These are phyloP conservation scores for Ptilodon capucinus DNA, from an alignment of 2,888 invertebrate genomes.

Conservation along the genomic window DNA sequence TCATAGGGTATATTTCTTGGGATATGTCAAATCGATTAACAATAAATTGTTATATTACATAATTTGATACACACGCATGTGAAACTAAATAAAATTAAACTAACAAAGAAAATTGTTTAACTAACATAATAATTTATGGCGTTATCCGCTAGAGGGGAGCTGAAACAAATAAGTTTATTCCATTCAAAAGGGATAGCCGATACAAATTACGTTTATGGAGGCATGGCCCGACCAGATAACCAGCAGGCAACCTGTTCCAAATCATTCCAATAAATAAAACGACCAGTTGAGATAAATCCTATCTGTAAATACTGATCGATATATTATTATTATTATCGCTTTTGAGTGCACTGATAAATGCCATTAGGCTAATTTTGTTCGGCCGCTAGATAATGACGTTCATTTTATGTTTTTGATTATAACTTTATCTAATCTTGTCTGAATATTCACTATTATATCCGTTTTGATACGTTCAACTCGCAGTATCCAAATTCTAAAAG, in stretches of 20 bases:
- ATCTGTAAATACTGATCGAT: constrained; percentile 74
- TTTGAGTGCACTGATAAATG: constrained; percentile 48
- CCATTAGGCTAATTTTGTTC: constrained; percentile 46
- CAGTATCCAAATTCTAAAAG: too few species aligned
- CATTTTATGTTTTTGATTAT: constrained; percentile 5
- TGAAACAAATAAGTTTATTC: constrained; percentile 70
- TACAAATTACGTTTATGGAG: constrained; percentile 76
- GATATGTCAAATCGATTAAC: constrained; percentile 12
- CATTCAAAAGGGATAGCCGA: constrained; percentile 65
- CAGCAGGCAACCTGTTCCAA: constrained; percentile 71
- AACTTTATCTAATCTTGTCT: too few species aligned
- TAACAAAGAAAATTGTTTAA: constrained; percentile 47
- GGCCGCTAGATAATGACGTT: constrained; percentile 31
- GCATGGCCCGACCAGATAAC: constrained; percentile 65
- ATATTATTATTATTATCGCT: constrained; percentile 65
- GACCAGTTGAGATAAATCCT: constrained; percentile 75
- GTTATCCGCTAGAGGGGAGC: constrained; percentile 48
- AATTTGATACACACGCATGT: constrained; percentile 5
- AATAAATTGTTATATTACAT: constrained; percentile 24
- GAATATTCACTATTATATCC: too few species aligned
- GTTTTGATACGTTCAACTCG: too few species aligned
- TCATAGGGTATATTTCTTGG: neutral
- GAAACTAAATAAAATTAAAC: constrained; percentile 49
- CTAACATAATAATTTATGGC: constrained; percentile 54
- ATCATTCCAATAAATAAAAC: constrained; percentile 72